Evolutionary conservation across 2,888 invertebrate species (phyloP), one percentile per base, ranked within the genome.

Genomic region (Pasiphila rectangulata): DNA sequence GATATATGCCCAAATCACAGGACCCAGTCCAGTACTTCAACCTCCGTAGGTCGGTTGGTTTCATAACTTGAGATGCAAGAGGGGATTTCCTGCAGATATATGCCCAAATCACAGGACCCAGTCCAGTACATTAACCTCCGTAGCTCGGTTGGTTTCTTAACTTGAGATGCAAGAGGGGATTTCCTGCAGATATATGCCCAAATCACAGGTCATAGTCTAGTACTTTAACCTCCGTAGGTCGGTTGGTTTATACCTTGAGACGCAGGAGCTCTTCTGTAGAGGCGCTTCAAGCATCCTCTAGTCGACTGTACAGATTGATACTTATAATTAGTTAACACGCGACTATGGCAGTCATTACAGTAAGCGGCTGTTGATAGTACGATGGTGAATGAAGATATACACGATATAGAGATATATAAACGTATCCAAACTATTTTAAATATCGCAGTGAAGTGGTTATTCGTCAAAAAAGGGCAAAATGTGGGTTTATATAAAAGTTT

Each of bases 311-410:
- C 13, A 7, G 13, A 27, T 13, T 13, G 7, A 12, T 25, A 27
- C 37, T 43, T 1, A 7, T 38, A 40, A 39, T 42, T 44, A 46
- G 16, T 15, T 12, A 44, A 49, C 56, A 56, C 51, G 56, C 56
- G 43, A 57, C 34, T 25, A 19, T 56, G 49, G 40, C 13, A 25
- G 48, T 56, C 51, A 9, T 19, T 17, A 32, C 38, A 38, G 32
- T 15, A 7, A 13, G 5, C 19, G 38, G 32, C n/a, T 20, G 19
- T 4, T 25, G 34, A 16, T n/a, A n/a, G n/a, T n/a, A n/a, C n/a
- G n/a, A n/a, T n/a, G n/a, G n/a, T n/a, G n/a, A n/a, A n/a, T n/a
- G n/a, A n/a, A n/a, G n/a, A n/a, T n/a, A n/a, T n/a, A n/a, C n/a
- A n/a, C n/a, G n/a, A n/a, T n/a, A n/a, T n/a, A n/a, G n/a, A n/a